phyloP scores from a whole-genome alignment of 2,113 vertebrate genomes.

The Hystrix cristata region DNA sequence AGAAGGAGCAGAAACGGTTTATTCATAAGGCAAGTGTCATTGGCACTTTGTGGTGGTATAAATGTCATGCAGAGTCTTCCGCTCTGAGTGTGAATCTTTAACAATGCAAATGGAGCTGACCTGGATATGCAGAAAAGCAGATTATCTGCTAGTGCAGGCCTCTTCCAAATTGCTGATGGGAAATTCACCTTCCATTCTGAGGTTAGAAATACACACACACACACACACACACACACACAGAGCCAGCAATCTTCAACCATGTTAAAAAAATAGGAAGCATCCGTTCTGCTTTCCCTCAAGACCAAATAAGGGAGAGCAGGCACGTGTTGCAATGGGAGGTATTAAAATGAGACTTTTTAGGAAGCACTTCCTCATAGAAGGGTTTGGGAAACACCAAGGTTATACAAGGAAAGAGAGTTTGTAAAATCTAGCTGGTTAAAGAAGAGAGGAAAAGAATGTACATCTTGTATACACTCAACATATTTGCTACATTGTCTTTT shows the following conservation, averaged over 20 bases:
- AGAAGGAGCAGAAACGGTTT: slow-evolving; percentile 54
- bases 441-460: not conserved
- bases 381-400: not conserved
- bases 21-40: not conserved
- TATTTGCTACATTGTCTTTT: slow-evolving; percentile 11
- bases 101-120: not conserved
- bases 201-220: not conserved
- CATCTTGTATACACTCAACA: not conserved
- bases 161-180: not conserved
- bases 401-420: not conserved
- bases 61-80: not conserved
- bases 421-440: not conserved
- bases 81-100: not conserved
- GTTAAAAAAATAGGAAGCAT: not conserved
- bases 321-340: not conserved
- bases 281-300: slow-evolving; percentile 49
- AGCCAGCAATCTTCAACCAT: not conserved
- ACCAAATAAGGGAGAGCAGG: not conserved
- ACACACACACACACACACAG: not conserved
- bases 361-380: not conserved
- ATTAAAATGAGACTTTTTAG: slow-evolving; percentile 58
- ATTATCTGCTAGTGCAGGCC: not conserved
- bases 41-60: slow-evolving; percentile 29
- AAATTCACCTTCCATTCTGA: not conserved
- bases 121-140: slow-evolving; percentile 7